Percentiles rank a stretch among this genome's conserved stretches.
Conservation (phyloP, 2,113 vertebrate genomes). For the Hemicordylus capensis region DNA sequence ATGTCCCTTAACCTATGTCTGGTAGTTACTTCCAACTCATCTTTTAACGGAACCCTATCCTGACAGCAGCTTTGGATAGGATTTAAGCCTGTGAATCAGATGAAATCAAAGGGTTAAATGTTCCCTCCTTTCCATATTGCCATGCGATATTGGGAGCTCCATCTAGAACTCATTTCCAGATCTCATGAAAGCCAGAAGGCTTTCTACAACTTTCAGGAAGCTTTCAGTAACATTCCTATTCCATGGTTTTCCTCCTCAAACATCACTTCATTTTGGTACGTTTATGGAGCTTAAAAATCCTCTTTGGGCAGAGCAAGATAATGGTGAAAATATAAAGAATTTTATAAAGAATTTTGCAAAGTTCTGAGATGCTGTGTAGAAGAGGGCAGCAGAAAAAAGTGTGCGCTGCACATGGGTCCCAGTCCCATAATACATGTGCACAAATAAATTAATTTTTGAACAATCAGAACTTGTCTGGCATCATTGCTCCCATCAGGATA, state of each 20-base stretch:
- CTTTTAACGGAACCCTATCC: too few relatives aligned
- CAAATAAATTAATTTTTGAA: slow-evolving; percentile 32
- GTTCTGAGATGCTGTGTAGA: neutral
- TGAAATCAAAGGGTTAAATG: too few relatives aligned
- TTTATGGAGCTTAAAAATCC: neutral
- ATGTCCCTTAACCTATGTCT: too few relatives aligned
- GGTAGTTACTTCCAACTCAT: too few relatives aligned
- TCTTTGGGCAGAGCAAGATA: neutral
- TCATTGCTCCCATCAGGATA: slow-evolving; percentile 19
- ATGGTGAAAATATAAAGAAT: neutral
- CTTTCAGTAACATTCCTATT: neutral
- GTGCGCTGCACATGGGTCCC: neutral
- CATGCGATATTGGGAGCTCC: too few relatives aligned
- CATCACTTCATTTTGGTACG: neutral
- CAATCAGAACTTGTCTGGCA: slow-evolving; percentile 16
- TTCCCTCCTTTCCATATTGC: too few relatives aligned
- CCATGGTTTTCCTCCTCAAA: neutral
- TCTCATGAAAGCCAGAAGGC: neutral
- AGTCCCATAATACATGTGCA: slow-evolving; percentile 3
- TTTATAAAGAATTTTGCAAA: neutral
- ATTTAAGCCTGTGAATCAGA: too few relatives aligned
- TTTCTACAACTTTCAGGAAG: rapidly evolving
- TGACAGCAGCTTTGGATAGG: too few relatives aligned
- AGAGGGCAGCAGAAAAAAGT: neutral
- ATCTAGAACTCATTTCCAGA: neutral